phyloP scores from a whole-genome alignment of 2,113 vertebrate genomes.

The Rhynchomys soricoides region DNA sequence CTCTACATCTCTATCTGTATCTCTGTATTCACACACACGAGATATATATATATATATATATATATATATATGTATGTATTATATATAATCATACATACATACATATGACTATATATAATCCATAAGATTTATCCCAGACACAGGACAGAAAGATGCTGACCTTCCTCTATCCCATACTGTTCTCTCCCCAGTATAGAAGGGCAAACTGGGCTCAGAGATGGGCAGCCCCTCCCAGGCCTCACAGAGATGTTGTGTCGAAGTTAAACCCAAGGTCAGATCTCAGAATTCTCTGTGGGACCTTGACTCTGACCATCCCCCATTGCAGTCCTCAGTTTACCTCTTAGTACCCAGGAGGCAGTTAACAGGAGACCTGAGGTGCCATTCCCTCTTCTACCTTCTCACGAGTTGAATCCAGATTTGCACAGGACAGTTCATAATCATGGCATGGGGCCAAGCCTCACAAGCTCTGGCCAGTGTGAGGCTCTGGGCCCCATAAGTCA shows the following conservation, averaged over 20 bases:
- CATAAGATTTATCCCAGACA: neutral
- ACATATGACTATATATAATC: neutral
- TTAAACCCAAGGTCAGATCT: conserved; percentile 15
- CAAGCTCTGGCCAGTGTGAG: conserved; percentile 4
- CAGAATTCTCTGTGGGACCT: neutral
- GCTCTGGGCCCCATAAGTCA: neutral
- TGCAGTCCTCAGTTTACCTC: conserved; percentile 28
- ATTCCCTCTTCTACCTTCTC: conserved; percentile 37
- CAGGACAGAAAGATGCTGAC: neutral
- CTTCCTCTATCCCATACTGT: neutral
- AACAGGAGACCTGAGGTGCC: neutral
- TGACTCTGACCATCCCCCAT: neutral
- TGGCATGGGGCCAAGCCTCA: neutral
- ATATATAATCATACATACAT: neutral
- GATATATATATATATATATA: neutral
- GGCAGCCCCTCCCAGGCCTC: neutral
- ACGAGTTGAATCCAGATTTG: neutral
- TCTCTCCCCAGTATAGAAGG: neutral
- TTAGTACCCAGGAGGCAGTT: neutral
- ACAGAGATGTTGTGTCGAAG: neutral
- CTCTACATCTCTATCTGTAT: neutral
- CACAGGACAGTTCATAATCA: neutral
- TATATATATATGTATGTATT: no score
- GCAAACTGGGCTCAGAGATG: neutral
- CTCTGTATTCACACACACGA: neutral